phyloP scores from a whole-genome alignment of 2,888 invertebrate species.

The Carpatolechia fugitivella region DNA sequence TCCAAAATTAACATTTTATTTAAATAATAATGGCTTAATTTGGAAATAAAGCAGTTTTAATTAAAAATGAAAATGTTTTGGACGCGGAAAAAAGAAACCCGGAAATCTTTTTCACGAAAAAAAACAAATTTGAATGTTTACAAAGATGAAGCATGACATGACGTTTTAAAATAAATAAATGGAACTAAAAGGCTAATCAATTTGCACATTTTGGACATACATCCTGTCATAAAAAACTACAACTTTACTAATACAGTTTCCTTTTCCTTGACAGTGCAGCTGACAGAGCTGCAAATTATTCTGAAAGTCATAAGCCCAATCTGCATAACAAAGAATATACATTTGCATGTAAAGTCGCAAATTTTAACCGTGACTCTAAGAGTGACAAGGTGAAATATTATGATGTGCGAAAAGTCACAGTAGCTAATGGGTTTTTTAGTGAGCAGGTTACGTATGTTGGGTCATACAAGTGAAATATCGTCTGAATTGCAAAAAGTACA shows the following conservation, averaged over 20 bases:
- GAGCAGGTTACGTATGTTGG: conserved; percentile 3
- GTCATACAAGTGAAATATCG: conserved; percentile 5
- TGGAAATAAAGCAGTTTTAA: too few species aligned
- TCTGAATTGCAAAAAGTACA: neutral
- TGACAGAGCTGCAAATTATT: conserved; percentile 18
- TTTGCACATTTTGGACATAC: too few species aligned
- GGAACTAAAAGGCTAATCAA: too few species aligned
- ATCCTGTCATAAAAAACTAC: too few species aligned
- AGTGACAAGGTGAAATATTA: conserved; percentile 11
- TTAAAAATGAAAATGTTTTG: too few species aligned
- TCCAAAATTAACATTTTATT: too few species aligned
- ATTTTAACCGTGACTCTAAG: neutral
- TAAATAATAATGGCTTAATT: too few species aligned
- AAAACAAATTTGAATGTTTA: too few species aligned
- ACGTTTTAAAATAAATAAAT: too few species aligned
- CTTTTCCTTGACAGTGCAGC: conserved; percentile 14
- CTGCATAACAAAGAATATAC: conserved; percentile 15
- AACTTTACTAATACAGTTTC: conserved; percentile 16
- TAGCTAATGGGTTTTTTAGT: neutral
- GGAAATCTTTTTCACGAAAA: too few species aligned
- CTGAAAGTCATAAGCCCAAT: conserved; percentile 2
- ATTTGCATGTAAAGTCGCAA: conserved; percentile 1
- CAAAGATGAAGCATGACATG: too few species aligned
- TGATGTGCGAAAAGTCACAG: conserved; percentile 8
- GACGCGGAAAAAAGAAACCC: too few species aligned